Conservation (phyloP, 2,888 invertebrate genomes). For the Protophormia terraenovae region DNA sequence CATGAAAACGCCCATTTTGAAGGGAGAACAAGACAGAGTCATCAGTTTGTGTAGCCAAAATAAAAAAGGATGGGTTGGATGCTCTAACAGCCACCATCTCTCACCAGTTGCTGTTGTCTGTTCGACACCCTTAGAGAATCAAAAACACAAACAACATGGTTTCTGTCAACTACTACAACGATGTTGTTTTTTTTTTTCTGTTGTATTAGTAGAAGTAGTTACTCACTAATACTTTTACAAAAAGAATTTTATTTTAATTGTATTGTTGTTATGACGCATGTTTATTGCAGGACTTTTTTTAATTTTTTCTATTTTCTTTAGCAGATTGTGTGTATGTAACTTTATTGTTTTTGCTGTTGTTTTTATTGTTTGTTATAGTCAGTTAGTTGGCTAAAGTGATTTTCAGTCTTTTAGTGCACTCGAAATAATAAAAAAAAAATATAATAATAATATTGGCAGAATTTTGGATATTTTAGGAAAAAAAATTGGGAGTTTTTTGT, state of each 20-base stretch:
- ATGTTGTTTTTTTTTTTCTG: neutral
- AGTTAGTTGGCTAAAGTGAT: slow-evolving; percentile 62
- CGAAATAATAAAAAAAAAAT: slow-evolving; percentile 11
- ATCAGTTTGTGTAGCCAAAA: neutral
- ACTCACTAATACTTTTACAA: slow-evolving; percentile 34
- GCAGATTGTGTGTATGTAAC: neutral
- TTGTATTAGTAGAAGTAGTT: neutral
- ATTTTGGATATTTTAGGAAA: neutral
- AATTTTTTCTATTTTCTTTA: neutral
- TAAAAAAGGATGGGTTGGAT: slow-evolving; percentile 44
- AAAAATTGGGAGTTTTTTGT: neutral
- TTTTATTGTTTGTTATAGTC: slow-evolving; percentile 43
- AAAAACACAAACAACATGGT: slow-evolving; percentile 62
- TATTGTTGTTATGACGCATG: slow-evolving; percentile 52
- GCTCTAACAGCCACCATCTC: slow-evolving; percentile 51
- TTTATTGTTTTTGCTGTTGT: slow-evolving; percentile 6
- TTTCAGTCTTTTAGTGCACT: slow-evolving; percentile 42
- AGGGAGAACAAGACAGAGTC: neutral
- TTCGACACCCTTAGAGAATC: slow-evolving; percentile 45
- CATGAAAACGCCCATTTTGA: slow-evolving; percentile 48
- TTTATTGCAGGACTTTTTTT: slow-evolving; percentile 56
- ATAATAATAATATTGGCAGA: slow-evolving; percentile 40
- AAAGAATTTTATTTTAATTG: slow-evolving; percentile 49
- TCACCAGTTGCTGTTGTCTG: neutral
- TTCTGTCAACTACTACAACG: slow-evolving; percentile 47